These are phyloP conservation scores for Stegana nigrithorax DNA, from an alignment of 2,888 invertebrate genomes.

Conservation along the genomic window DNA sequence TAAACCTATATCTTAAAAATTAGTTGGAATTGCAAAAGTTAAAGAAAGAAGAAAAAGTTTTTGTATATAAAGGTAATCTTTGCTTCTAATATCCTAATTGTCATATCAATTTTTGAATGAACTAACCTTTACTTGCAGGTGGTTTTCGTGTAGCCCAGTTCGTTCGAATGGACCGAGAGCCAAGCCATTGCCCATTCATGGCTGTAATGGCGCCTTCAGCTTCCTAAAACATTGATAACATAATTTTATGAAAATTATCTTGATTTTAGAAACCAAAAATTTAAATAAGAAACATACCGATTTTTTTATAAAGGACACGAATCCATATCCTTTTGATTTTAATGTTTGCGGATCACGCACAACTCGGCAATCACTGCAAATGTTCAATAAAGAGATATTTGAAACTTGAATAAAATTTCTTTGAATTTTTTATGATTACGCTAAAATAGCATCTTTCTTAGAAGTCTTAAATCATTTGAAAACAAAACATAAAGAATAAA, in stretches of 20 bases:
- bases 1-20: no score
- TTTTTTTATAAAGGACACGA: slow-evolving; percentile 99
- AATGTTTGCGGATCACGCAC: slow-evolving; percentile 98
- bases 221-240: slow-evolving; percentile 77
- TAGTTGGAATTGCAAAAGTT: no score
- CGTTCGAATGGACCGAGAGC: slow-evolving; percentile 96
- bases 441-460: no score
- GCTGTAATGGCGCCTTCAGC: slow-evolving; percentile 98
- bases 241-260: slow-evolving; percentile 8
- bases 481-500: slow-evolving; percentile 10
- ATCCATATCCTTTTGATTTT: slow-evolving; percentile 99
- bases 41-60: no score
- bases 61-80: no score
- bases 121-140: slow-evolving; percentile 89
- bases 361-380: slow-evolving; percentile 94
- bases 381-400: no score
- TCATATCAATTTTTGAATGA: neutral
- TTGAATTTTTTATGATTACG: no score
- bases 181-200: slow-evolving; percentile 99
- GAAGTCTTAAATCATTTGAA: no score
- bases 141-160: slow-evolving; percentile 99
- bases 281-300: slow-evolving; percentile 76
- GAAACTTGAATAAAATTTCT: slow-evolving; percentile 11
- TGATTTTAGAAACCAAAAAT: neutral
- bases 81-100: neutral